A percentile compares a stretch with the other conserved stretches of the same genome.
Conservation (phyloP, 2,888 invertebrate species). For the Drosophila emarginata region DNA sequence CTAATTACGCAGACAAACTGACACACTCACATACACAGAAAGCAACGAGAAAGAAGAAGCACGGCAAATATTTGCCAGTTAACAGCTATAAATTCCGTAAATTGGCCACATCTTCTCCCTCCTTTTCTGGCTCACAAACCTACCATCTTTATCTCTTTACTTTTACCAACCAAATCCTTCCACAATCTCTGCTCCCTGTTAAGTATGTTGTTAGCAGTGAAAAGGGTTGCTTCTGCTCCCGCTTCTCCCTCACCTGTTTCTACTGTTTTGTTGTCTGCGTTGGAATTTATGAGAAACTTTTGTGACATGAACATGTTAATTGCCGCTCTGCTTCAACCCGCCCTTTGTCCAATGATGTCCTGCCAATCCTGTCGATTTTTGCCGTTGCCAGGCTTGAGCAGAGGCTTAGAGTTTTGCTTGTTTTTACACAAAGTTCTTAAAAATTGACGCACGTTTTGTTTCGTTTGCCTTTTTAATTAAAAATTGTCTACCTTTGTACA, state of each 20-base stretch:
- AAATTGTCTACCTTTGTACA: conserved; percentile 45
- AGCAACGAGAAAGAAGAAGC: conserved; percentile 11
- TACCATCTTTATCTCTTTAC: neutral
- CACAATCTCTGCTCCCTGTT: conserved; percentile 23
- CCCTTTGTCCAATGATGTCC: neutral
- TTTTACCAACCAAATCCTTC: neutral
- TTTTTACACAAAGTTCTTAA: conserved; percentile 72
- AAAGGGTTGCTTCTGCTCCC: conserved; percentile 57
- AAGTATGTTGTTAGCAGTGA: conserved; percentile 69
- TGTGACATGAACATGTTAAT: conserved; percentile 76
- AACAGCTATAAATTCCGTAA: conserved; percentile 66
- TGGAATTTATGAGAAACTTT: conserved; percentile 66
- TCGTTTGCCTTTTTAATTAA: conserved; percentile 70
- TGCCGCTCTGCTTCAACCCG: conserved; percentile 41
- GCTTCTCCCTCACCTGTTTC: neutral
- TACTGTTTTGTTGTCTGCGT: conserved; percentile 39
- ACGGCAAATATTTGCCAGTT: conserved; percentile 38
- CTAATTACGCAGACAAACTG: conserved; percentile 56
- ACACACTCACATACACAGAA: conserved; percentile 21
- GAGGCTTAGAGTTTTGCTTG: conserved; percentile 41
- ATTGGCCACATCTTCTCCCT: conserved; percentile 22
- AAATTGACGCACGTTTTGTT: conserved; percentile 64
- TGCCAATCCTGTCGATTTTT: conserved; percentile 28
- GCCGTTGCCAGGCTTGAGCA: conserved; percentile 38
- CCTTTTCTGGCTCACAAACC: neutral